Evolutionary conservation across 2,888 invertebrate species (phyloP), one percentile per base, ranked within the genome.

Genomic region (Exocentrus adspersus): DNA sequence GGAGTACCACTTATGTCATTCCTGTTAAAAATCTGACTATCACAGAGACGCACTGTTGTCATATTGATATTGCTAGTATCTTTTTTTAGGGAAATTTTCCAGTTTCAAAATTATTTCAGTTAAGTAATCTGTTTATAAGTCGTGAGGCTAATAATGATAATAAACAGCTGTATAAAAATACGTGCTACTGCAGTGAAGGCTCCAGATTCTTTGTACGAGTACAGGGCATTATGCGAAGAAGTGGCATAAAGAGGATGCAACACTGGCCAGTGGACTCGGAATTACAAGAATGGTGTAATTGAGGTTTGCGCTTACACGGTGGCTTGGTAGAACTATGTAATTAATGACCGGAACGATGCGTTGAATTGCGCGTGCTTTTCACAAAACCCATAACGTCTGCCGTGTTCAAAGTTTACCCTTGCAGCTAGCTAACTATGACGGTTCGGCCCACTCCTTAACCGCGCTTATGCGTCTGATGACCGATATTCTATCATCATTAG

Each of bases 241-340:
- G 37, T n/a, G 14, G 37, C 12, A 5, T 37, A 1, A n/a, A 2
- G 75, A 28, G 59, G 41, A 54, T n/a, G n/a, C 59, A 54, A 43
- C 54, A 59, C 53, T 59, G 76, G 77, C 70, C 70, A 72, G 72
- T 74, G 75, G 70, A 71, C 64, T 65, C 71, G 74, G 75, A 75
- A 75, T 77, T 76, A 70, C 73, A 74, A 75, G 77, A 76, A 77
- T 77, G 75, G 73, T 77, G 75, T 77, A 77, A 77, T 77, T 75
- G 76, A 75, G 75, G 75, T 74, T 75, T 67, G 71, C 73, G 72
- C 72, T 72, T 77, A 69, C 72, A 69, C 71, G 73, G 69, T 67
- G 65, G 70, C 71, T 70, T 72, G 72, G 70, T 74, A 60, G 69
- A 73, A 70, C 70, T 73, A 73, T 72, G 72, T 76, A 77, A 77